Percentiles rank a stretch among this genome's conserved stretches.
These are phyloP conservation scores for Schizopygopsis malacanthus DNA, from an alignment of 2,797 vertebrate genomes.

Conservation along the genomic window DNA sequence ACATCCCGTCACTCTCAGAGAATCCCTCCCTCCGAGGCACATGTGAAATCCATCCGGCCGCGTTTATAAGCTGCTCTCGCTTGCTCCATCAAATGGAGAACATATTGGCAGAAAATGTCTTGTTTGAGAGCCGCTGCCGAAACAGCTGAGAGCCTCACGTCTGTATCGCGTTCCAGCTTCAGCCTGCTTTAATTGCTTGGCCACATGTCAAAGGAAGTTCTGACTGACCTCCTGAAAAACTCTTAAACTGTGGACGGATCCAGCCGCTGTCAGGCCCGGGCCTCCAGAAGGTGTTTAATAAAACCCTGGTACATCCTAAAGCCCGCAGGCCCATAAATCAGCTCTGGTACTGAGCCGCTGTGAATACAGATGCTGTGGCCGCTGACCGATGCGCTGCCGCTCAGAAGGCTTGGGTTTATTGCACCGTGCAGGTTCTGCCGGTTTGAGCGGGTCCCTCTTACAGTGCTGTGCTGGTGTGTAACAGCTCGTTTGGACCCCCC, in stretches of 20 bases:
- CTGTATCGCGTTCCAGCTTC: conserved; percentile 61
- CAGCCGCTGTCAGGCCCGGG: conserved; percentile 63
- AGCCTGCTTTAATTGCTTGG: conserved; percentile 72
- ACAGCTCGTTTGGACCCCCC: conserved; percentile 84
- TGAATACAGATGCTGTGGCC: background rate
- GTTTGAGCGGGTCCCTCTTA: conserved; percentile 55
- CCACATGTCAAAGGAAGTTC: conserved; percentile 68
- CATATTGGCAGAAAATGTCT: conserved; percentile 73
- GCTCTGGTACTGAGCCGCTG: background rate
- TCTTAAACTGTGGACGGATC: conserved; percentile 66
- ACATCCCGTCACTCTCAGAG: conserved; percentile 62
- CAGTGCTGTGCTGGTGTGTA: conserved; percentile 79
- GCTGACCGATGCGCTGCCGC: background rate
- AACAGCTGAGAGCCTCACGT: conserved; percentile 50
- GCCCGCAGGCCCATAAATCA: conserved; percentile 62
- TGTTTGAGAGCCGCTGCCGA: conserved; percentile 52
- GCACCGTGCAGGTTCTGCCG: conserved; percentile 1
- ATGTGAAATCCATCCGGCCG: conserved; percentile 79
- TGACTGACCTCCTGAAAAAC: conserved; percentile 59
- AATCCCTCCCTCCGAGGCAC: conserved; percentile 64
- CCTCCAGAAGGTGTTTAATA: conserved; percentile 80
- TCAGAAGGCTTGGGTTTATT: background rate
- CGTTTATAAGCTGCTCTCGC: conserved; percentile 77
- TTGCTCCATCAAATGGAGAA: conserved; percentile 76
- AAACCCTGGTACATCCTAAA: conserved; percentile 75